Conservation (phyloP, 2,113 vertebrate genomes). For the Daboia siamensis region DNA sequence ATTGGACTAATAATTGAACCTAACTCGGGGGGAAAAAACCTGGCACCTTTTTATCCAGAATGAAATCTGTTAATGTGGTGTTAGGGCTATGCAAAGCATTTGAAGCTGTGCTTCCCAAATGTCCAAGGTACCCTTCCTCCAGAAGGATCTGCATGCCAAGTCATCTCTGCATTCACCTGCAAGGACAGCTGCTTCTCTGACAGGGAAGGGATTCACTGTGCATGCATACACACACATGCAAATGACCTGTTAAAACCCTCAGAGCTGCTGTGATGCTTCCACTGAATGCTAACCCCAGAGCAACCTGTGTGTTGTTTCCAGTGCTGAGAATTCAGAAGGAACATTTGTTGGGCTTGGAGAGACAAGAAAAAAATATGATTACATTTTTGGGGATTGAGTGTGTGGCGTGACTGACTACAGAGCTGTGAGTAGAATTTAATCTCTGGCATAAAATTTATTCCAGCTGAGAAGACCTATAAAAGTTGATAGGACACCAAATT, state of each 20-base stretch:
- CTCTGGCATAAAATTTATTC: no score
- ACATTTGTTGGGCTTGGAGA: neutral
- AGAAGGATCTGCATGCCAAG: neutral
- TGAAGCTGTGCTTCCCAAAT: neutral
- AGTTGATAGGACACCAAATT: neutral
- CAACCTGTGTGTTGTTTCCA: neutral
- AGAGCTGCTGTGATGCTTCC: neutral
- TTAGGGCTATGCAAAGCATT: neutral
- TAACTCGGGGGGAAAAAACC: neutral
- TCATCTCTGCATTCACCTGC: neutral
- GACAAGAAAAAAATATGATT: neutral
- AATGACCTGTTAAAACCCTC: neutral
- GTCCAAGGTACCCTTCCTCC: neutral
- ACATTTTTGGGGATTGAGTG: neutral
- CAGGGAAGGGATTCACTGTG: neutral
- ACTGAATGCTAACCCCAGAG: neutral
- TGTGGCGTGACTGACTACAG: neutral
- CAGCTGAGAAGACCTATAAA: neutral
- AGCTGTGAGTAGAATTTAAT: neutral
- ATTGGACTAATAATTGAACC: constrained; percentile 30
- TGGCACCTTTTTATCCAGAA: constrained; percentile 6
- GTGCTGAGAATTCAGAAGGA: neutral
- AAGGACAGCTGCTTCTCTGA: neutral
- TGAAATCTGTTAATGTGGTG: constrained; percentile 36
- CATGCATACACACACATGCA: neutral